Evolutionary conservation across 2,888 invertebrate species (phyloP), one percentile per base, ranked within the genome.

Genomic region (Villa cingulata): DNA sequence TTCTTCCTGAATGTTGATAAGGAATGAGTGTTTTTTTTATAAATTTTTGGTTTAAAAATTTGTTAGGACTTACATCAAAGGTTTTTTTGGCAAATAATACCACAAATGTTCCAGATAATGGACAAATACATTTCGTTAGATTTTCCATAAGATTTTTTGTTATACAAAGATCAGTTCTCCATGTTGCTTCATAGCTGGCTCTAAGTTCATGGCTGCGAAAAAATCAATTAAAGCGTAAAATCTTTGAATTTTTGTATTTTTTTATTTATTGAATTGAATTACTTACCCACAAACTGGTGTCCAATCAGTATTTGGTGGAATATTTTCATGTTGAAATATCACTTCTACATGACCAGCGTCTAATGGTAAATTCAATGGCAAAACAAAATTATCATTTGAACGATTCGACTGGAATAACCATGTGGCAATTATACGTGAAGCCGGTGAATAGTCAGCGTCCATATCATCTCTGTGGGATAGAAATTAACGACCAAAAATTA

Each of bases 91-190:
- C 77, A 45, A 79, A 62, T 57, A 82, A 71, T 19, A 79, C 72
- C 18, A 78, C 77, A 58, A 76, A 77, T 43, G 80, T 78, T 41
- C 80, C 80, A n/a, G 74, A 71, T 48, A 70, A 71, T 6, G 76
- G 73, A 56, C 81, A 81, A 38, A 74, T 68, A 61, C 81, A 81
- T 50, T 74, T 71, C 2, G 78, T 76, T 45, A 71, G 66, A 49
- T 70, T 73, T 37, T 66, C 66, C 63, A 67, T 71, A 48, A 72
- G 63, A 56, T 62, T 65, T 55, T 71, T 67, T 14, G 75, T 73
- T 18, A 71, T 69, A 61, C 81, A 81, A 43, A 72, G 65, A 54
- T 76, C 73, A 42, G 79, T 72, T 57, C 78, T 74, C 81, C 81
- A 81, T 4, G 72, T 71, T 47, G 76, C 74, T 37, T 73, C 72